Conservation (phyloP, 2,888 invertebrate genomes). For the Leptopilina myrica region DNA sequence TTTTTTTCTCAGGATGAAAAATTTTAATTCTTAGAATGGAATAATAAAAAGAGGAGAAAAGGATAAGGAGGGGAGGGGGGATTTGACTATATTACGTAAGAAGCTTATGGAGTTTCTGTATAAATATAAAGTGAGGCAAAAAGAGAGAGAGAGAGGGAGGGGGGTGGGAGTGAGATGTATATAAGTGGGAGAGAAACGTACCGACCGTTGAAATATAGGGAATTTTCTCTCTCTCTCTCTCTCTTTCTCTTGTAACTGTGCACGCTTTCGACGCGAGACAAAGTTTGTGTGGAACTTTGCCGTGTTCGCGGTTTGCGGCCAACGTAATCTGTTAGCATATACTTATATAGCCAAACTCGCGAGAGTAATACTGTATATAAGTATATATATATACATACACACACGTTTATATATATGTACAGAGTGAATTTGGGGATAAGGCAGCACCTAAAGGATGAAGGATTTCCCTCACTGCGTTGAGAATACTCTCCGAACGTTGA, state of each 20-base stretch:
- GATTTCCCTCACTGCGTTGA: slow-evolving; percentile 14
- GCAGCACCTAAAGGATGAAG: slow-evolving; percentile 29
- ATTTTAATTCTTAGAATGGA: no score
- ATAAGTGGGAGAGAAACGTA: no score
- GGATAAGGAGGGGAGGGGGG: no score
- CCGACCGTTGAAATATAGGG: not conserved
- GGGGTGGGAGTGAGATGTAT: no score
- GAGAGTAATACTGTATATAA: not conserved
- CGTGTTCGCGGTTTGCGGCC: slow-evolving; percentile 35
- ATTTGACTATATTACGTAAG: no score
- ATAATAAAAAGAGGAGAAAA: no score
- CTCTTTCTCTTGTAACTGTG: not conserved
- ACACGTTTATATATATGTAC: not conserved
- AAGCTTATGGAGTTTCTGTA: no score
- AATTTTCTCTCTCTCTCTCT: not conserved
- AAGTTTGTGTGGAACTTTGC: slow-evolving; percentile 39
- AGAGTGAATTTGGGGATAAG: slow-evolving; percentile 26
- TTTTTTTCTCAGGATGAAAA: no score
- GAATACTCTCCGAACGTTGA: slow-evolving; percentile 33
- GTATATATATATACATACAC: no score
- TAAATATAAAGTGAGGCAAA: not conserved
- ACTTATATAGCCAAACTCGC: slow-evolving; percentile 18
- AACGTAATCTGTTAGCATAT: slow-evolving; percentile 41
- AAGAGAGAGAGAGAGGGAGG: no score
- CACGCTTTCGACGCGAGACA: slow-evolving; percentile 1